Evolutionary conservation across 2,797 vertebrate genomes (phyloP), one percentile per base, ranked within the genome.

Genomic region (Percopsis omiscomaycus): DNA sequence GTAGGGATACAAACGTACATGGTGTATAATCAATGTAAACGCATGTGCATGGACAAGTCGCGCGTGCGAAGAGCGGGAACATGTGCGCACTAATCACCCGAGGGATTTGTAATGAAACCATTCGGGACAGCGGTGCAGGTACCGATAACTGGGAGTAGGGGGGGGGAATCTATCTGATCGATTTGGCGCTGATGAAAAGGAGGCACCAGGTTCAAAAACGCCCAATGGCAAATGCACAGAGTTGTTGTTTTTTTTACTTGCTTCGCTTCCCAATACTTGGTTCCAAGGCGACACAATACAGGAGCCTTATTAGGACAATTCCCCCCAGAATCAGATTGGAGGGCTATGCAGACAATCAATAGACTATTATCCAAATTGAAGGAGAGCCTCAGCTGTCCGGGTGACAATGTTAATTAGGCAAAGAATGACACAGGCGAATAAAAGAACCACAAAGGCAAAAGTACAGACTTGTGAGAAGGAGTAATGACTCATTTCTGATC

Each of bases 131-230:
- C 9, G 32, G 32, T 8, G 32, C 68, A 72, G 70, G 75, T 46
- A 68, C 77, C 59, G 29, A 68, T 68, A 77, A 69, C 57, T 57
- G 3, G 16, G 49, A 30, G 64, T 22, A 22, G 9, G 32, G 14
- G 52, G 30, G 55, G 15, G 28, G 74, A 74, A 84, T 86, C 83
- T 52, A 86, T 90, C 30, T 49, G 46, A 86, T 84, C 56, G 72
- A 87, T 85, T 76, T 2, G 30, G 61, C 49, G 67, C 67, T 81
- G 81, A 91, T 87, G 80, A 82, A 83, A 86, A 79, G 22, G 68
- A 76, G 79, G 74, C 71, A 66, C 64, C 56, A 53, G 60, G 60
- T 65, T 81, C 74, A 71, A 70, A 61, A 77, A 73, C 44, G 61
- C 64, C 66, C 55, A 66, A 28, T 48, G 47, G 69, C 62, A 71